Evolutionary conservation across 2,113 vertebrate genomes (phyloP), one percentile per base, ranked within the genome.

Genomic region (Nothobranchius kuhntae): DNA sequence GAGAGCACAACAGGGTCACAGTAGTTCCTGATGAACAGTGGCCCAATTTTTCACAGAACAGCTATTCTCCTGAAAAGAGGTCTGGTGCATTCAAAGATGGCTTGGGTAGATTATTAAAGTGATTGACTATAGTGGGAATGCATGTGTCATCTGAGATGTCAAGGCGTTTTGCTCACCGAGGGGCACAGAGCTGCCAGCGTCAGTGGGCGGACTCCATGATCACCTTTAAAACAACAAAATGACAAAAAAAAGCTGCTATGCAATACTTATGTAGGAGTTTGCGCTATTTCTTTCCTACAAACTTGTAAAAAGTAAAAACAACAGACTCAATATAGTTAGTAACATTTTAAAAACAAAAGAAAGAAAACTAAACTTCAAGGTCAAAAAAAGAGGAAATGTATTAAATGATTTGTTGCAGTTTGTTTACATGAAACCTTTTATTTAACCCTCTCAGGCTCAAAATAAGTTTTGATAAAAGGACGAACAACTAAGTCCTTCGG

Each of bases 1-100:
- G 68, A 75, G 77, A 76, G 80, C 71, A 83, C 73, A 73, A 42
- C 35, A 21, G 68, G 86, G 82, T 90, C 87, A 89, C 36, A 59
- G 53, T 38, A 24, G 54, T 42, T 65, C 57, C 73, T 72, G 81
- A 85, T 73, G 64, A 82, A 75, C n/a, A 0, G 57, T 48, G 65
- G 77, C 56, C 68, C 54, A 59, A 67, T 68, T 82, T 73, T 13
- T 64, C 60, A 53, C 15, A 17, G 24, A 61, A 35, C 61, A 46
- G 50, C 58, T 52, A 44, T 56, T 55, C 61, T 44, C 40, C 48
- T 64, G 15, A 53, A 17, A 73, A 47, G 60, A 53, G 65, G 55
- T 55, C 36, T 55, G 38, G 60, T 44, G 62, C 21, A 67, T 63
- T 44, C 61, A 21, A 21, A 75, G 76, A 80, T 61, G 40, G 47